A percentile compares a stretch with the other conserved stretches of the same genome.
Evolutionary conservation across 2,797 vertebrate species (phyloP).

Genomic region (Microchirus variegatus): DNA sequence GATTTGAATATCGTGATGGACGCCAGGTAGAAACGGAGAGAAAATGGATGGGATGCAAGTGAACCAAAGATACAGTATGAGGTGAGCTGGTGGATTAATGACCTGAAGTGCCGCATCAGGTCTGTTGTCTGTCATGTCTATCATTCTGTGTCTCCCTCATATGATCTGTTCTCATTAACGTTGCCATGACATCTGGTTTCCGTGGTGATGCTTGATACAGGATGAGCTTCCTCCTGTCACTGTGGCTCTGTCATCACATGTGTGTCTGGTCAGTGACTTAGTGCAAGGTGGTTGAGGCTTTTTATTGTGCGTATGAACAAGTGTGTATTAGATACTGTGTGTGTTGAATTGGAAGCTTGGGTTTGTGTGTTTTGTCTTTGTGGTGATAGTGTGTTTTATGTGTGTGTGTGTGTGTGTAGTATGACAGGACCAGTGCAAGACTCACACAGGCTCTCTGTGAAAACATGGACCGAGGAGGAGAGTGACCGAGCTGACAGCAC

Average conservation of each 20-base stretch:
- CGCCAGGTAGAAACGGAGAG: not conserved
- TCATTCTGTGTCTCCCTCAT: slow-evolving; percentile 9
- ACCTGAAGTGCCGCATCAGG: slow-evolving; percentile 36
- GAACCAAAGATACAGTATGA: not conserved
- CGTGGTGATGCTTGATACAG: slow-evolving; percentile 29
- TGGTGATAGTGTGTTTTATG: not conserved
- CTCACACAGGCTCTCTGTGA: slow-evolving; percentile 66
- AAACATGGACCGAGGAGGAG: slow-evolving; percentile 74
- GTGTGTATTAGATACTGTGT: not conserved
- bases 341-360: not conserved
- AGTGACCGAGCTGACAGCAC: slow-evolving; percentile 65
- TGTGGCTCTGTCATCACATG: slow-evolving; percentile 9
- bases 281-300: not conserved
- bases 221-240: slow-evolving; percentile 26
- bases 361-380: not conserved
- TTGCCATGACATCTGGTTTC: slow-evolving; percentile 61
- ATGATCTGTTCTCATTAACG: slow-evolving; percentile 28
- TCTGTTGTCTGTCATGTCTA: slow-evolving; percentile 28
- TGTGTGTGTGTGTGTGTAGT: slow-evolving; percentile 34
- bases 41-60: not conserved
- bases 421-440: slow-evolving; percentile 77
- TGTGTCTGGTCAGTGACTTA: slow-evolving; percentile 5
- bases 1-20: not conserved
- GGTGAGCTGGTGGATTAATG: slow-evolving; percentile 3
- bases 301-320: not conserved